phyloP scores from a whole-genome alignment of 2,797 vertebrate species.

The Phoebastria nigripes region DNA sequence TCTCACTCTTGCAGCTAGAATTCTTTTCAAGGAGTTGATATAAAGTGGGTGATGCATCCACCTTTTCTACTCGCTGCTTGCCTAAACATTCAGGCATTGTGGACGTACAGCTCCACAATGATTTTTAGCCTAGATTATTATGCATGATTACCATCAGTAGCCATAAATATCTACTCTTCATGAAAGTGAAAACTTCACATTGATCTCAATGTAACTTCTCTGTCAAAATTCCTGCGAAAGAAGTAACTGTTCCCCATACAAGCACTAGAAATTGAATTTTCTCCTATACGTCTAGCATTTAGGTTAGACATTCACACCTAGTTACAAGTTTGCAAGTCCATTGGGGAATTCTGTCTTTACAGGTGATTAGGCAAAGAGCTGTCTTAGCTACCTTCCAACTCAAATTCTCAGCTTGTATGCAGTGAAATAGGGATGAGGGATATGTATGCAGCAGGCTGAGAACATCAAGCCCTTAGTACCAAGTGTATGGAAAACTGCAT shows the following conservation, averaged over 20 bases:
- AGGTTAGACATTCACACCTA: not conserved
- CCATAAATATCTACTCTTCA: not conserved
- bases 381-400: not conserved
- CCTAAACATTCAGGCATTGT: not conserved
- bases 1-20: not conserved
- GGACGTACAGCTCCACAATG: not conserved
- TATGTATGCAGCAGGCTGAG: not conserved
- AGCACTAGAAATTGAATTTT: not conserved
- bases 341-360: not conserved
- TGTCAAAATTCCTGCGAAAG: not conserved
- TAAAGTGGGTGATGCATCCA: not conserved
- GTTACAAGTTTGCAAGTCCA: not conserved
- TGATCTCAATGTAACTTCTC: not conserved
- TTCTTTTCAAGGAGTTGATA: not conserved
- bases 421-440: not conserved
- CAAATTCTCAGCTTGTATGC: not conserved
- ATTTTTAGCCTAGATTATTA: not conserved
- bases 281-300: not conserved
- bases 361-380: not conserved
- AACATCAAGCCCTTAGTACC: not conserved
- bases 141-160: not conserved
- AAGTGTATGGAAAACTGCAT: not conserved
- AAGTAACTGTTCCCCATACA: not conserved
- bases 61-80: not conserved
- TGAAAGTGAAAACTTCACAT: not conserved